These are phyloP conservation scores for Halcyon leucocephala DNA, from an alignment of 2,797 vertebrate genomes.

Conservation along the genomic window DNA sequence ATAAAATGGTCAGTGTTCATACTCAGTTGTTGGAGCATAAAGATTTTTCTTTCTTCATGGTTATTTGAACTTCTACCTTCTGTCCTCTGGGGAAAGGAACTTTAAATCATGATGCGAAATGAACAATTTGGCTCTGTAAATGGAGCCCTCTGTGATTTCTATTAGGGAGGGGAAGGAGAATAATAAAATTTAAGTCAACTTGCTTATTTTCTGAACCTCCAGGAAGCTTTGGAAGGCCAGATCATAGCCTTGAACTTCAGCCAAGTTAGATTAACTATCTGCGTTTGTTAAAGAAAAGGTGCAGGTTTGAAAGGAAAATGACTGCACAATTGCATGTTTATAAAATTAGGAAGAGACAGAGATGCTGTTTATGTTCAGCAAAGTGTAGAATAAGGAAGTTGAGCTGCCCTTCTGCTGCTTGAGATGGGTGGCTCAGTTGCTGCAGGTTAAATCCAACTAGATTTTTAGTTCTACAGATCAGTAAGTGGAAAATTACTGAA, in stretches of 20 bases:
- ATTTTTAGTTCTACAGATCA: background rate
- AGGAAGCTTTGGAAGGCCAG: background rate
- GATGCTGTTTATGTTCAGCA: background rate
- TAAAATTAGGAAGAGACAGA: background rate
- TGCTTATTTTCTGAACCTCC: background rate
- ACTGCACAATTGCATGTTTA: background rate
- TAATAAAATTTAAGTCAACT: background rate
- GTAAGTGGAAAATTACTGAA: background rate
- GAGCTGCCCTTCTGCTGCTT: background rate
- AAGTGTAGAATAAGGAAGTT: background rate
- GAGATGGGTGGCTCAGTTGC: background rate
- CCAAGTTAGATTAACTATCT: background rate
- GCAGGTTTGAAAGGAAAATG: background rate
- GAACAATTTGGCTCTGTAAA: background rate
- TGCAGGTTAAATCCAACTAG: background rate
- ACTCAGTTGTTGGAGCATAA: background rate
- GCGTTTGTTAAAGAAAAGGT: background rate
- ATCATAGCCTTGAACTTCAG: accelerated
- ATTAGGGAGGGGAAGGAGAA: background rate
- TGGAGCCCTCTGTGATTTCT: background rate
- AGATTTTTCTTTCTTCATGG: background rate
- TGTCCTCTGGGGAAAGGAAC: background rate
- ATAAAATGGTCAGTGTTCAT: background rate
- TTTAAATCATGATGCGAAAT: background rate
- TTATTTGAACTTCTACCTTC: background rate